A percentile compares a stretch with the other conserved stretches of the same genome.
Evolutionary conservation across 1,140 invertebrate species (phyloP).

Genomic region (Drosophila kurseongensis): DNA sequence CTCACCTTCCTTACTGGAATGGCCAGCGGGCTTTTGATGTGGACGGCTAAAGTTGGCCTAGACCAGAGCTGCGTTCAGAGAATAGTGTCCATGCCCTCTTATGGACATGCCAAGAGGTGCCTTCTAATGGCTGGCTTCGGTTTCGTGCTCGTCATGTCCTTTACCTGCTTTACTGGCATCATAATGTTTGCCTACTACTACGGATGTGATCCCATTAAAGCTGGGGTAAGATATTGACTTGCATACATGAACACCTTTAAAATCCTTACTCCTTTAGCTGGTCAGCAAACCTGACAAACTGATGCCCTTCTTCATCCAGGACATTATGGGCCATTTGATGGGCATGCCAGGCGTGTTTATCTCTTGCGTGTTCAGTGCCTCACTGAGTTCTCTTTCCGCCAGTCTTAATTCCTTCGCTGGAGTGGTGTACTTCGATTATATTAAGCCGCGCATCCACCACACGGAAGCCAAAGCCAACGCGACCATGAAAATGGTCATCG

Average conservation of each 20-base stretch:
- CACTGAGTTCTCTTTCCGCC: constrained; percentile 89
- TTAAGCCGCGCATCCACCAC: constrained; percentile 86
- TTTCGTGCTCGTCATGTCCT: constrained; percentile 85
- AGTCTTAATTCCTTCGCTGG: constrained; percentile 91
- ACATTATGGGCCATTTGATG: constrained; percentile 86
- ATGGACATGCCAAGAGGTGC: constrained; percentile 74
- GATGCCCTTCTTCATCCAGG: constrained; percentile 88
- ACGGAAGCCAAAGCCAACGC: constrained; percentile 87
- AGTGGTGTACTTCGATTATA: constrained; percentile 91
- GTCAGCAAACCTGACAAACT: constrained; percentile 86
- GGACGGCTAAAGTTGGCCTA: constrained; percentile 72
- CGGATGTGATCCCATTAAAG: constrained; percentile 90
- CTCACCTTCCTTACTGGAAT: constrained; percentile 56
- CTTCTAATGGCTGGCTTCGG: constrained; percentile 85
- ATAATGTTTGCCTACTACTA: constrained; percentile 90
- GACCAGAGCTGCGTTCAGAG: constrained; percentile 78
- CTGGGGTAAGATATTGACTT: constrained; percentile 84
- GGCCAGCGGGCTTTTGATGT: constrained; percentile 60
- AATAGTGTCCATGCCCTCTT: constrained; percentile 73
- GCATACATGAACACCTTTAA: neutral
- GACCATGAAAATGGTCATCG: constrained; percentile 87
- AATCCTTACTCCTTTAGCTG: constrained; percentile 42
- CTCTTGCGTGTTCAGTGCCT: constrained; percentile 89
- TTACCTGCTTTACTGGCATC: constrained; percentile 88
- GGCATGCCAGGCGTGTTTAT: constrained; percentile 89